These are phyloP conservation scores for Coregonus sp. DNA, from an alignment of 2,797 vertebrate genomes.

Conservation along the genomic window DNA sequence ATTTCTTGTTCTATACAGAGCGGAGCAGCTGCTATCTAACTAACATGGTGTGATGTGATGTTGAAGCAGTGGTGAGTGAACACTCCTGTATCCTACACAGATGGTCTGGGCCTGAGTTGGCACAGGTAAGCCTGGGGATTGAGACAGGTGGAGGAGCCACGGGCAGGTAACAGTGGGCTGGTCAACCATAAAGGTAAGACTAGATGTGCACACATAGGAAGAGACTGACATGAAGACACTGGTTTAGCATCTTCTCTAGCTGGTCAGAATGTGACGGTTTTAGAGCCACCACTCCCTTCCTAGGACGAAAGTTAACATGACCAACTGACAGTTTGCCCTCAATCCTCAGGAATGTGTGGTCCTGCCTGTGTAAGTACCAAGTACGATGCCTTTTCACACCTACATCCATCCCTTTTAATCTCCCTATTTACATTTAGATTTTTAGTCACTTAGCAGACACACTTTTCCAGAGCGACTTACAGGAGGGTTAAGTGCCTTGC, in stretches of 20 bases:
- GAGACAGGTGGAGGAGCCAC: neutral
- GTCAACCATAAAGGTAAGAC: neutral
- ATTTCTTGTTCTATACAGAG: conserved; percentile 52
- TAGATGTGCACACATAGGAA: neutral
- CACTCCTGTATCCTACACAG: neutral
- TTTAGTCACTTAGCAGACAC: neutral
- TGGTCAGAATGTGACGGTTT: neutral
- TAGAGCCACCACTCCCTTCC: conserved; percentile 10
- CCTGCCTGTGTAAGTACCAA: conserved; percentile 25
- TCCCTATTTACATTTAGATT: conserved; percentile 10
- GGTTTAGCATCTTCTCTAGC: neutral
- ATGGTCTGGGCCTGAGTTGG: neutral
- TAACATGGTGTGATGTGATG: conserved; percentile 44
- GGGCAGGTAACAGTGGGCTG: neutral
- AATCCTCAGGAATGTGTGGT: neutral
- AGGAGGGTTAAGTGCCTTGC: no score
- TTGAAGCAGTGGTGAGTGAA: neutral
- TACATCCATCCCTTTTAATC: conserved; percentile 40
- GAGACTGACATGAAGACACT: neutral
- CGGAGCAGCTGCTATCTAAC: conserved; percentile 67
- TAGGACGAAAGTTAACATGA: neutral
- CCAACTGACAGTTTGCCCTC: neutral
- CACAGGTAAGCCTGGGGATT: neutral
- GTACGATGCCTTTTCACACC: conserved; percentile 18
- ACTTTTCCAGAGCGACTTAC: no score